Evolutionary conservation across 2,113 vertebrate species (phyloP).

Genomic region (Semicossyphus pulcher): DNA sequence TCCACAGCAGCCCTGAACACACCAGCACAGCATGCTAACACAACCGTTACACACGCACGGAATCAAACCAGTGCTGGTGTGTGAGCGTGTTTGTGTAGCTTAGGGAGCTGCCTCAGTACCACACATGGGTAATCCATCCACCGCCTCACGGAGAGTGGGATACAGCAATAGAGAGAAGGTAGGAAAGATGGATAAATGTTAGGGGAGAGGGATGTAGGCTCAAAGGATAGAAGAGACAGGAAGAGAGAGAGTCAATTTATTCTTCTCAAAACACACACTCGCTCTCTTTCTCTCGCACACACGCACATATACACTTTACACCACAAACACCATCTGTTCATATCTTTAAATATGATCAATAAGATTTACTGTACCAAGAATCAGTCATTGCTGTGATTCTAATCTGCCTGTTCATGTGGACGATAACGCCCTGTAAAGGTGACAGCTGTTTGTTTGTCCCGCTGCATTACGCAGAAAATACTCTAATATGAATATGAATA

Average conservation of each 20-base stretch:
- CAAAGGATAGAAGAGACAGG: background rate
- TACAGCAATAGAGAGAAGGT: constrained; percentile 29
- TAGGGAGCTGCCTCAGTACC: constrained; percentile 61
- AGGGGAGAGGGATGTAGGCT: constrained; percentile 36
- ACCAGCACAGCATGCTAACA: constrained; percentile 90
- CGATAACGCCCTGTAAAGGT: background rate
- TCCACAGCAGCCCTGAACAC: constrained; percentile 85
- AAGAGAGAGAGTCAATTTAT: background rate
- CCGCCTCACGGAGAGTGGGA: constrained; percentile 56
- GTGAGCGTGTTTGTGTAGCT: constrained; percentile 27
- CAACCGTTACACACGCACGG: constrained; percentile 72
- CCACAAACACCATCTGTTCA: background rate
- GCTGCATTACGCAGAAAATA: too few species aligned
- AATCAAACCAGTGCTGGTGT: constrained; percentile 22
- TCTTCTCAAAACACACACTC: background rate
- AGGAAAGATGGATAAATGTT: constrained; percentile 62
- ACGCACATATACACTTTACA: background rate
- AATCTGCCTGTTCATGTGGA: constrained; percentile 2
- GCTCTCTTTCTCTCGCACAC: background rate
- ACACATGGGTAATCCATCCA: constrained; percentile 73
- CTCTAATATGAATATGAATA: too few species aligned
- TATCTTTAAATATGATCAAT: background rate
- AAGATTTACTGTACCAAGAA: background rate
- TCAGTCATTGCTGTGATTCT: background rate
- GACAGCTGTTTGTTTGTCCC: constrained; percentile 2